Conservation (phyloP, 2,888 invertebrate species). For the Nomada ruficornis region DNA sequence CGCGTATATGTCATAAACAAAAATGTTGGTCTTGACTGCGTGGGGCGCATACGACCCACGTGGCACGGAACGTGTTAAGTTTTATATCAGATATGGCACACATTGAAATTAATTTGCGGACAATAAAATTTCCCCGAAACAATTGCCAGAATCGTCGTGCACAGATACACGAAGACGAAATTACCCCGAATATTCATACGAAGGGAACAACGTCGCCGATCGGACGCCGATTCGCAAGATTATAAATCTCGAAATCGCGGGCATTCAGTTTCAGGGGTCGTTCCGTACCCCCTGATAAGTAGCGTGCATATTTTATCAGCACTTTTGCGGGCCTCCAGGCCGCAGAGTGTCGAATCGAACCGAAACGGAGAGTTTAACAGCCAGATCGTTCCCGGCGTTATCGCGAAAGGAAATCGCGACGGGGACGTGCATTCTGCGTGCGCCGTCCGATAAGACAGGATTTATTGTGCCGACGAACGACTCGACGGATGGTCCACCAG, state of each 20-base stretch:
- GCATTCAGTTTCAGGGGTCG: constrained; percentile 20
- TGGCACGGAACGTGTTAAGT: too few relatives aligned
- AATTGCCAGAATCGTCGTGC: too few relatives aligned
- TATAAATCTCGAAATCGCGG: constrained; percentile 10
- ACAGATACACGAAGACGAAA: too few relatives aligned
- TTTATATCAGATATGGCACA: too few relatives aligned
- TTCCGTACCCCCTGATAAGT: not conserved
- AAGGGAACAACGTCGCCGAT: not conserved
- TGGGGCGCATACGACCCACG: too few relatives aligned
- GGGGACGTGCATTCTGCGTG: constrained; percentile 51
- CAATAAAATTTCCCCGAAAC: too few relatives aligned
- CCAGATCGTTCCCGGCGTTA: constrained; percentile 54
- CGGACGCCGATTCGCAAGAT: not conserved
- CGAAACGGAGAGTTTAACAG: constrained; percentile 34
- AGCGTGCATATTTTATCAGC: constrained; percentile 45
- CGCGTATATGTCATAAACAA: too few relatives aligned
- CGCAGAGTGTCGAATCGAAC: not conserved
- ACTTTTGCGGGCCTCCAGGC: constrained; percentile 15
- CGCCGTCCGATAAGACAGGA: constrained; percentile 53
- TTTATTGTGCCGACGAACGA: constrained; percentile 49
- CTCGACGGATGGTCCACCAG: constrained; percentile 44
- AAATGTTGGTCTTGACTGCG: too few relatives aligned
- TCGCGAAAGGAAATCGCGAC: constrained; percentile 52
- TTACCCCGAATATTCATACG: too few relatives aligned
- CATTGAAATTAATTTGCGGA: too few relatives aligned